These are phyloP conservation scores for Neoscelio sp. DNA, from an alignment of 2,888 invertebrate species.

Conservation along the genomic window DNA sequence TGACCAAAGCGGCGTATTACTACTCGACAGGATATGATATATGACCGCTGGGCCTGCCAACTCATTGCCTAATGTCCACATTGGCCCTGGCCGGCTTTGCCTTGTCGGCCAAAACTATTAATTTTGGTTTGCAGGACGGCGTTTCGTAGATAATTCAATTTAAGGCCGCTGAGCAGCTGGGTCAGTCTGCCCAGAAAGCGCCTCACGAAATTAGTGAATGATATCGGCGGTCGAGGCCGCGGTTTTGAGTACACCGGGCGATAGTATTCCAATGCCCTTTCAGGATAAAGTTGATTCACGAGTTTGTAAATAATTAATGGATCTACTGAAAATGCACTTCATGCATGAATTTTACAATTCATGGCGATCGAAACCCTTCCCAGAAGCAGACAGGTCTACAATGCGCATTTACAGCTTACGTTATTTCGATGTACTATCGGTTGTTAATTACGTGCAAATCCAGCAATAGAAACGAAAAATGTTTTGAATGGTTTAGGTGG, in stretches of 20 bases:
- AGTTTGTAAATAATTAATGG: conserved; percentile 39
- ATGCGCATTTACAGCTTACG: too few relatives aligned
- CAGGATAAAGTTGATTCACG: conserved; percentile 28
- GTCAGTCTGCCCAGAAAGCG: conserved; percentile 56
- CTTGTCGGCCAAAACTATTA: conserved; percentile 78
- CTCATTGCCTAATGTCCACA: conserved; percentile 75
- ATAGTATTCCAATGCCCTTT: conserved; percentile 47
- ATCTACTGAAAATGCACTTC: conserved; percentile 17
- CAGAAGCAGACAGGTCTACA: too few relatives aligned
- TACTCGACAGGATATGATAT: conserved; percentile 76
- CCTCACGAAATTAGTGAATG: conserved; percentile 75
- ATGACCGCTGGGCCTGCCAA: conserved; percentile 74
- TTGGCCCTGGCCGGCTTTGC: conserved; percentile 67
- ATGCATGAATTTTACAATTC: conserved; percentile 21
- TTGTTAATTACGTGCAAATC: too few relatives aligned
- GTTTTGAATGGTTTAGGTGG: too few relatives aligned
- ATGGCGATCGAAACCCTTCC: too few relatives aligned
- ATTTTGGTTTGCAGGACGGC: conserved; percentile 74
- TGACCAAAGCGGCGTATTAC: conserved; percentile 78
- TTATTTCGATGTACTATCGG: too few relatives aligned
- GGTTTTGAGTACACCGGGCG: conserved; percentile 39
- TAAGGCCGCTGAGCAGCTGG: conserved; percentile 65
- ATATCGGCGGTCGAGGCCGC: conserved; percentile 69
- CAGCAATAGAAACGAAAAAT: too few relatives aligned
- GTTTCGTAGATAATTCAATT: conserved; percentile 77